A percentile compares a stretch with the other conserved stretches of the same genome.
phyloP scores from a whole-genome alignment of 2,888 invertebrate species.

The Falcaria lacertinaria region DNA sequence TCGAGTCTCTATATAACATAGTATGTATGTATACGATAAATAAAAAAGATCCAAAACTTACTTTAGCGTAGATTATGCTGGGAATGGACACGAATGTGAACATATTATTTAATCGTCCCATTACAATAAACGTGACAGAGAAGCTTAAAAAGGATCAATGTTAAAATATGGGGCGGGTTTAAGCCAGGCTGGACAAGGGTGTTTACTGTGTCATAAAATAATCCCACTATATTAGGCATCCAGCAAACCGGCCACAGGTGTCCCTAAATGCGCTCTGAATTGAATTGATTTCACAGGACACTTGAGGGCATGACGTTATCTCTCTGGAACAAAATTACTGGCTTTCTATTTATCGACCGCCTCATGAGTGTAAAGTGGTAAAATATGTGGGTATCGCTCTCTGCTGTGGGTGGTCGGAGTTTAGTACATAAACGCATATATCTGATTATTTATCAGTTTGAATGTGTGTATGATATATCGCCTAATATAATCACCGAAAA shows the following conservation, averaged over 20 bases:
- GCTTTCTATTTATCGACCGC: constrained; percentile 29
- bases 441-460: not conserved
- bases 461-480: no score
- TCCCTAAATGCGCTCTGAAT: constrained; percentile 8
- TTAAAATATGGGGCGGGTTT: not conserved
- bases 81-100: no score
- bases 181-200: not conserved
- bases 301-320: constrained; percentile 22
- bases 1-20: no score
- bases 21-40: no score
- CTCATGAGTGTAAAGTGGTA: constrained; percentile 22
- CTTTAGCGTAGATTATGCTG: no score
- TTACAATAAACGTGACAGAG: not conserved
- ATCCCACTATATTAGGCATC: constrained; percentile 6
- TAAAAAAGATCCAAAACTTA: no score
- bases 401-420: constrained; percentile 25
- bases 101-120: no score
- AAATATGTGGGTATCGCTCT: constrained; percentile 7
- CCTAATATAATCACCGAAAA: no score
- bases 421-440: not conserved
- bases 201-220: constrained; percentile 6
- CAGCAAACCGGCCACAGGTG: constrained; percentile 24
- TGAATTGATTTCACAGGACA: constrained; percentile 22
- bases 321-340: constrained; percentile 17
- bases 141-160: not conserved